phyloP scores from a whole-genome alignment of 2,888 invertebrate species.

The Deilephila elpenor region DNA sequence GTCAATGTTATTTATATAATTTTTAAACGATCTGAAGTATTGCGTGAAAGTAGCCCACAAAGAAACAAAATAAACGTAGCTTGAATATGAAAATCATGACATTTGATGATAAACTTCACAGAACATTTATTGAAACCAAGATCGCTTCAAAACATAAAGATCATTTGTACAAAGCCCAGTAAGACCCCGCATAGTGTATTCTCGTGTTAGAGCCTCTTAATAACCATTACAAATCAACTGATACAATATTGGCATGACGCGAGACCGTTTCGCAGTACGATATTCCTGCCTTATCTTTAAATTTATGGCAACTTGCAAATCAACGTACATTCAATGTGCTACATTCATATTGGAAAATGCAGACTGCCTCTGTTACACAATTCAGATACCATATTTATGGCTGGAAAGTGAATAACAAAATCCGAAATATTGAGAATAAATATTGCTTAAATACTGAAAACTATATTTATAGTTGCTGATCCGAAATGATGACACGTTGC shows the following conservation, averaged over 20 bases:
- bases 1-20: not conserved
- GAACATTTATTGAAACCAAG: not conserved
- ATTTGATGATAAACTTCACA: not conserved
- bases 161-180: not conserved
- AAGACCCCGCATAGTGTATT: not conserved
- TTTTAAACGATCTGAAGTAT: no score
- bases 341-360: conserved; percentile 16
- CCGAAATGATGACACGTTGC: no score
- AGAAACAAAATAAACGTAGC: no score
- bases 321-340: conserved; percentile 3
- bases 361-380: not conserved
- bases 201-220: conserved; percentile 42
- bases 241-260: conserved; percentile 38
- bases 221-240: conserved; percentile 37
- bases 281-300: conserved; percentile 34
- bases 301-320: conserved; percentile 31
- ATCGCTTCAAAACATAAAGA: not conserved
- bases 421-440: no score
- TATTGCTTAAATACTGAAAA: no score
- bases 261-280: conserved; percentile 42
- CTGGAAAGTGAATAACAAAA: no score
- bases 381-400: not conserved
- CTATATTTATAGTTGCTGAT: no score
- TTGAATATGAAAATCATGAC: no score
- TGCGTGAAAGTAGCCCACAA: no score